Percentiles rank a stretch among this genome's conserved stretches.
Evolutionary conservation across 2,113 vertebrate genomes (phyloP).

Genomic region (Peromyscus leucopus): DNA sequence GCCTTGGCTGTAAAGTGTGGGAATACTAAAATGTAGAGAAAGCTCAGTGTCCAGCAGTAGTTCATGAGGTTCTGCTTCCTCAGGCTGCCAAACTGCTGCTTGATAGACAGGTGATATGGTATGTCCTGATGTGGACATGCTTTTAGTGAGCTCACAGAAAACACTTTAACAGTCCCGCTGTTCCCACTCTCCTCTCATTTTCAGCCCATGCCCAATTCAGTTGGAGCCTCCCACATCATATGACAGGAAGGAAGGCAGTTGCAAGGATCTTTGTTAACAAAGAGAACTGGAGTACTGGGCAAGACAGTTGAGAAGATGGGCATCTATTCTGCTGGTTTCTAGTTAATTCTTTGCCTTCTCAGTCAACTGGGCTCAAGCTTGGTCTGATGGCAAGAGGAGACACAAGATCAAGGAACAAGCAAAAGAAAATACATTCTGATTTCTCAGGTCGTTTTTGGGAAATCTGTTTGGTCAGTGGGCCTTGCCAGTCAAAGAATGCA

Average conservation of each 20-base stretch:
- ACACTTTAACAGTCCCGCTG: not conserved
- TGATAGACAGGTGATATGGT: not conserved
- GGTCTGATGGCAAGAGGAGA: not conserved
- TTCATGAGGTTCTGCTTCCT: not conserved
- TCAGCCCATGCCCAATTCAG: not conserved
- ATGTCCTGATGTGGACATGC: not conserved
- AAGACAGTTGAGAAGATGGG: not conserved
- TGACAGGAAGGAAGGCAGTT: not conserved
- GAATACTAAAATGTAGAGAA: not conserved
- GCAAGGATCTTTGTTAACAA: not conserved
- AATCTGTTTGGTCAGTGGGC: not conserved
- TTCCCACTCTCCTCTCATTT: not conserved
- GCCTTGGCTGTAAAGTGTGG: not conserved
- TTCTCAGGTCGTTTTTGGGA: not conserved
- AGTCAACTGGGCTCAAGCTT: not conserved
- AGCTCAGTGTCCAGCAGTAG: not conserved
- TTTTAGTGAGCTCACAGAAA: not conserved
- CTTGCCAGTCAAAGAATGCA: not conserved
- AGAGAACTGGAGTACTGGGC: not conserved
- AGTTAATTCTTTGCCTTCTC: not conserved
- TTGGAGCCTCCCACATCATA: not conserved
- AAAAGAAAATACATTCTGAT: not conserved
- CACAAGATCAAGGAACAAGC: not conserved
- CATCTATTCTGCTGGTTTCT: not conserved
- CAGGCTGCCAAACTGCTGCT: not conserved